Percentiles rank a stretch among this genome's conserved stretches.
These are phyloP conservation scores for Apotomis capreana DNA, from an alignment of 2,888 invertebrate species.

Conservation along the genomic window DNA sequence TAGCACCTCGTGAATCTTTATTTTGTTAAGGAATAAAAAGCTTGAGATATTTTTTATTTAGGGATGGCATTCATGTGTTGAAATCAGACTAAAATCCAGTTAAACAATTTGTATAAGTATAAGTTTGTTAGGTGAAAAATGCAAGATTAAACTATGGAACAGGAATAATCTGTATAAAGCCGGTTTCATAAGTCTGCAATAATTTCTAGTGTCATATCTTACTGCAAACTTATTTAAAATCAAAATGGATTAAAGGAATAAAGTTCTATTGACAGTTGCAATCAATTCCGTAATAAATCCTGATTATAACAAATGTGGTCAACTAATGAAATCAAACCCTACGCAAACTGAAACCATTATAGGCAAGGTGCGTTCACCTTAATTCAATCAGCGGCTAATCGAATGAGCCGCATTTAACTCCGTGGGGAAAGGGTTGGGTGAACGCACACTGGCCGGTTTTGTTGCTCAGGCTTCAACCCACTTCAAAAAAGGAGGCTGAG, in stretches of 20 bases:
- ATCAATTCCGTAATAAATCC: conserved; percentile 26
- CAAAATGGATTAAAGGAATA: neutral
- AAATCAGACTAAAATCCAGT: too few species aligned
- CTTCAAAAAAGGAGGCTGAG: too few species aligned
- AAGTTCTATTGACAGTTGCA: neutral
- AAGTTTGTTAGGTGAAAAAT: too few species aligned
- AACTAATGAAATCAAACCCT: conserved; percentile 53
- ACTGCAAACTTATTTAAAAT: too few species aligned
- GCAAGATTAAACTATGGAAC: too few species aligned
- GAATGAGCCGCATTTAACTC: conserved; percentile 78
- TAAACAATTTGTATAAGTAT: too few species aligned
- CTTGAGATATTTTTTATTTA: neutral
- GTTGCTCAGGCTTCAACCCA: conserved; percentile 49
- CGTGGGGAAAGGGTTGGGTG: conserved; percentile 63
- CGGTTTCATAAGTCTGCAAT: too few species aligned
- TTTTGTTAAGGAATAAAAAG: too few species aligned
- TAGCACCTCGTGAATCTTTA: too few species aligned
- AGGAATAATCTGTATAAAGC: too few species aligned
- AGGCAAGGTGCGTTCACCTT: conserved; percentile 68
- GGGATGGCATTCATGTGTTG: too few species aligned
- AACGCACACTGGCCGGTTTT: conserved; percentile 52
- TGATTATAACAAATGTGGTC: conserved; percentile 25
- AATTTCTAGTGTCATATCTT: too few species aligned
- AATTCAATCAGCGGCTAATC: conserved; percentile 82
- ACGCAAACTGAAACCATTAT: conserved; percentile 57